A percentile compares a stretch with the other conserved stretches of the same genome.
These are phyloP conservation scores for Anolis apletophallus DNA, from an alignment of 2,797 vertebrate species.

Conservation along the genomic window DNA sequence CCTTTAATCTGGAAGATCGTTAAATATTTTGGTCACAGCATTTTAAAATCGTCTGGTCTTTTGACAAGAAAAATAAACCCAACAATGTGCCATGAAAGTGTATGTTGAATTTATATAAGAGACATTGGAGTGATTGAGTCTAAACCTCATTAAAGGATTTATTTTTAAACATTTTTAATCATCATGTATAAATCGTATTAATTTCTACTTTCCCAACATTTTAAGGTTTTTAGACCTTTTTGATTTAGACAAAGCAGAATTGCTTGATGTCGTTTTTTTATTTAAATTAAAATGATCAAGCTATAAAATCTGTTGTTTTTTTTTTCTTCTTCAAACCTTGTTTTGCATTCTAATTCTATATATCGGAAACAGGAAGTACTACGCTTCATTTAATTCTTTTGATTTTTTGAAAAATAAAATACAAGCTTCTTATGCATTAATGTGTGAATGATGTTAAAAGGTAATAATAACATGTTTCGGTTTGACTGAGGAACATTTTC, in stretches of 20 bases:
- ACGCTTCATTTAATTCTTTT: constrained; percentile 61
- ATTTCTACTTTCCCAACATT: constrained; percentile 9
- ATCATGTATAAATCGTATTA: not conserved
- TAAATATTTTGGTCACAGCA: constrained; percentile 21
- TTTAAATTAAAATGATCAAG: constrained; percentile 34
- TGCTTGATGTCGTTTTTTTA: constrained; percentile 19
- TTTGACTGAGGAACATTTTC: constrained; percentile 61
- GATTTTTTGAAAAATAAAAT: constrained; percentile 40
- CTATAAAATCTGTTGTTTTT: constrained; percentile 29
- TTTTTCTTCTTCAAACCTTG: not conserved
- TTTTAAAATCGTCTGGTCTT: constrained; percentile 10
- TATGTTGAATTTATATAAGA: not conserved
- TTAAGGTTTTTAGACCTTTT: constrained; percentile 3
- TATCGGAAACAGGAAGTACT: constrained; percentile 47
- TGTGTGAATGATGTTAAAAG: constrained; percentile 61
- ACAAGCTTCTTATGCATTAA: constrained; percentile 51
- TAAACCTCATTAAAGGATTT: constrained; percentile 15
- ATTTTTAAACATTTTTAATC: constrained; percentile 3
- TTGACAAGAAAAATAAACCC: not conserved
- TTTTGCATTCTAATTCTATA: constrained; percentile 23
- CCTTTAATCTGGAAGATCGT: not conserved
- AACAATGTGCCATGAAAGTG: not conserved
- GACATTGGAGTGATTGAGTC: not conserved
- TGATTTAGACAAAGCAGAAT: constrained; percentile 22
- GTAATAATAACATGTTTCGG: constrained; percentile 55